Evolutionary conservation across 2,888 invertebrate species (phyloP).

Genomic region (Prosapia bicincta): DNA sequence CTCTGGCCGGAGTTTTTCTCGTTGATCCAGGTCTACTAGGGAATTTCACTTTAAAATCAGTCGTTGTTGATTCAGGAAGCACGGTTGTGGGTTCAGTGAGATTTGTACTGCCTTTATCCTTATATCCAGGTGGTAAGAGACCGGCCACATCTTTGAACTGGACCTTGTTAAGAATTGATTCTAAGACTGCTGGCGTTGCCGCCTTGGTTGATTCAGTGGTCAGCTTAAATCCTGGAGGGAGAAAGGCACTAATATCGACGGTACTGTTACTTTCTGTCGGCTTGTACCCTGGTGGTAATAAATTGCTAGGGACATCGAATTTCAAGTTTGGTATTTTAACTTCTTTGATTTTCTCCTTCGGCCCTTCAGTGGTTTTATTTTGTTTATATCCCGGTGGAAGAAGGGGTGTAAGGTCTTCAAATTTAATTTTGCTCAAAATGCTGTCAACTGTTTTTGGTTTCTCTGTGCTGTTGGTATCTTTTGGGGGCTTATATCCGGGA

Average conservation of each 20-base stretch:
- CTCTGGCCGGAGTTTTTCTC: slow-evolving; percentile 51
- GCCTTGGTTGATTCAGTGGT: slow-evolving; percentile 21
- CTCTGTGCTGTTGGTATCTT: slow-evolving; percentile 38
- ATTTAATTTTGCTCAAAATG: slow-evolving; percentile 42
- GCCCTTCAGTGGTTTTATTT: slow-evolving; percentile 27
- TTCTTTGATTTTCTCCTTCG: slow-evolving; percentile 28
- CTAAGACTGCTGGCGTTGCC: slow-evolving; percentile 32
- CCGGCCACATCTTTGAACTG: slow-evolving; percentile 43
- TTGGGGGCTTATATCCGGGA: slow-evolving; percentile 59
- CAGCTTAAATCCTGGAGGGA: slow-evolving; percentile 34
- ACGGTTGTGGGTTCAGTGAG: slow-evolving; percentile 25
- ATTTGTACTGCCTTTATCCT: slow-evolving; percentile 18
- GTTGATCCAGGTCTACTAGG: slow-evolving; percentile 68
- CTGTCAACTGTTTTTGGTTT: slow-evolving; percentile 37
- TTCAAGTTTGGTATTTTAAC: slow-evolving; percentile 41
- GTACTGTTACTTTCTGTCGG: not conserved
- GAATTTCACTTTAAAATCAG: slow-evolving; percentile 56
- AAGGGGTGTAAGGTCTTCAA: slow-evolving; percentile 43
- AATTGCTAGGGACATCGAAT: slow-evolving; percentile 39
- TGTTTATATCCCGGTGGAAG: slow-evolving; percentile 57
- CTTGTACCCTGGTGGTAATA: slow-evolving; percentile 56
- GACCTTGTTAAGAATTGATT: slow-evolving; percentile 42
- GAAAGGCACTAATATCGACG: slow-evolving; percentile 23
- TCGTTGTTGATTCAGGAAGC: slow-evolving; percentile 28
- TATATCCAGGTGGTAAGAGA: slow-evolving; percentile 37